phyloP scores from a whole-genome alignment of 2,797 vertebrate species.

The Vespertilio murinus region DNA sequence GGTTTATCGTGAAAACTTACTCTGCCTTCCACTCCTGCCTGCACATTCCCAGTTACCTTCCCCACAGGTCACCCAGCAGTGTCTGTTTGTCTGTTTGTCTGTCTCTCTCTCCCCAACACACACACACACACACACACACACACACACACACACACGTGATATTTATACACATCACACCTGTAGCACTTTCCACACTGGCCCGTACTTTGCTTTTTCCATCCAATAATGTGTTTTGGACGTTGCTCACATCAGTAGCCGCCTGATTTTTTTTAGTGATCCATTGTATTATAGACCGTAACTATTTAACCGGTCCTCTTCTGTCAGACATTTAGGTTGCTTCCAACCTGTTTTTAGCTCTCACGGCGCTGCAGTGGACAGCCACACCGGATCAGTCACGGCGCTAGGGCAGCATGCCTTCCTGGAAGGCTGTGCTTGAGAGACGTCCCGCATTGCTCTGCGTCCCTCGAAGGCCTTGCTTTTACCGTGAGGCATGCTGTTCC shows the following conservation, averaged over 20 bases:
- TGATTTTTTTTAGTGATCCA: background rate
- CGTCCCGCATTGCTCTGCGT: background rate
- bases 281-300: background rate
- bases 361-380: accelerated
- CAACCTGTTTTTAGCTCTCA: background rate
- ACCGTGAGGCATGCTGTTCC: background rate
- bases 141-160: accelerated
- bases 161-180: background rate
- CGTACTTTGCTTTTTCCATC: background rate
- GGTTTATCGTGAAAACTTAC: background rate
- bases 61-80: background rate
- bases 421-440: background rate
- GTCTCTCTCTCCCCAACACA: background rate
- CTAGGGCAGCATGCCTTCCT: background rate
- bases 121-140: background rate
- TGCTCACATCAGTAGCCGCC: background rate
- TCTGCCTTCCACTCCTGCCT: background rate
- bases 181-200: background rate
- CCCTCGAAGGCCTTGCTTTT: background rate
- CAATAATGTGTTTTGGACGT: background rate
- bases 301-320: background rate
- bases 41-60: background rate
- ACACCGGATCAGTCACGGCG: background rate
- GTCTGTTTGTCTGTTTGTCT: background rate
- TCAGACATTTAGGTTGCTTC: background rate